Percentiles rank a stretch among this genome's conserved stretches.
phyloP scores from a whole-genome alignment of 1,140 invertebrate genomes.

The Fragariocoptes setiger region DNA sequence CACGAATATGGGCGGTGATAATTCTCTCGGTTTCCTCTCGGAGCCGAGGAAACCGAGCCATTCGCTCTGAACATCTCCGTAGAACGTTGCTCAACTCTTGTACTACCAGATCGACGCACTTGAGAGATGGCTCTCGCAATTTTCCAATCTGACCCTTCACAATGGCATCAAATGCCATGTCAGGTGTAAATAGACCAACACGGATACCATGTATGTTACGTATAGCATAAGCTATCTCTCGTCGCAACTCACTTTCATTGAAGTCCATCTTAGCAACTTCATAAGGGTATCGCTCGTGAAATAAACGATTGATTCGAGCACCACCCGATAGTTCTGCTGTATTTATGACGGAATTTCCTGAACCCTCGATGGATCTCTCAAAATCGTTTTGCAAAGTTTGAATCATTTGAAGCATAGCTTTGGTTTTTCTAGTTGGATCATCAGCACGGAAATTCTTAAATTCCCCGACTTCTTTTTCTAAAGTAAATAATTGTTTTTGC shows the following conservation, averaged over 20 bases:
- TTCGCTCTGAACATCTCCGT: slow-evolving; percentile 69
- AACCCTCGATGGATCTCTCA: slow-evolving; percentile 87
- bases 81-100: slow-evolving; percentile 63
- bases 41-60: slow-evolving; percentile 74
- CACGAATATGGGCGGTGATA: slow-evolving; percentile 62
- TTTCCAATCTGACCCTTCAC: neutral
- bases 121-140: slow-evolving; percentile 65
- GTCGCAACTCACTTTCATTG: slow-evolving; percentile 82
- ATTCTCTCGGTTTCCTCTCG: slow-evolving; percentile 91
- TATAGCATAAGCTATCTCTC: slow-evolving; percentile 93
- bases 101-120: slow-evolving; percentile 90
- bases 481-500: slow-evolving; percentile 60
- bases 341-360: slow-evolving; percentile 58
- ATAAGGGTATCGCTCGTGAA: slow-evolving; percentile 94
- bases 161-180: slow-evolving; percentile 7
- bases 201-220: slow-evolving; percentile 82
- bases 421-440: slow-evolving; percentile 90
- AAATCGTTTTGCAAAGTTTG: slow-evolving; percentile 87
- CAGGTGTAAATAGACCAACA: slow-evolving; percentile 10
- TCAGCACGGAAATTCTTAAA: slow-evolving; percentile 92
- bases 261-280: slow-evolving; percentile 97
- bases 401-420: slow-evolving; percentile 97
- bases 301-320: slow-evolving; percentile 91
- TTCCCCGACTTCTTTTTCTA: slow-evolving; percentile 80
- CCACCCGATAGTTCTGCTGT: slow-evolving; percentile 88